Evolutionary conservation across 2,888 invertebrate species (phyloP).

Genomic region (Pherbina coryleti): DNA sequence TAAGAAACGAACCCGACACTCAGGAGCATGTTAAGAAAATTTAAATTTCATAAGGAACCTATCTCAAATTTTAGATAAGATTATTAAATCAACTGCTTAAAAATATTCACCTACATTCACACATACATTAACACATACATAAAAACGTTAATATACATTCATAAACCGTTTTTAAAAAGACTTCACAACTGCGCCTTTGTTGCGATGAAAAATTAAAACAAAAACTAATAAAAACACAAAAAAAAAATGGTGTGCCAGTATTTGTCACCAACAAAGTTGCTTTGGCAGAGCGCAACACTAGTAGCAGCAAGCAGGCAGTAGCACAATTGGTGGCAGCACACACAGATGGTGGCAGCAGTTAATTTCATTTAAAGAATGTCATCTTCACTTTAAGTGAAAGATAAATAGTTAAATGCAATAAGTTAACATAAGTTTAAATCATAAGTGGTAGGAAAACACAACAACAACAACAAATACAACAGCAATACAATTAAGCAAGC

Average conservation of each 20-base stretch:
- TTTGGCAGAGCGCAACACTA: constrained; percentile 17
- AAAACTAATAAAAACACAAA: constrained; percentile 62
- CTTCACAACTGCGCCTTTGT: neutral
- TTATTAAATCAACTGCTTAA: neutral
- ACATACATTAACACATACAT: neutral
- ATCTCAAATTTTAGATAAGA: neutral
- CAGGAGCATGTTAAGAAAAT: constrained; percentile 31
- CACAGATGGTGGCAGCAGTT: constrained; percentile 48
- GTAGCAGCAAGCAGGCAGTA: no score
- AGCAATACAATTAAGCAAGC: no score
- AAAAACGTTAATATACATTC: neutral
- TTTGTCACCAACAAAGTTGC: constrained; percentile 37
- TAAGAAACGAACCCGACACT: no score
- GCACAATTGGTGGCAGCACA: constrained; percentile 34
- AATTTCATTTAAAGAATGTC: constrained; percentile 68
- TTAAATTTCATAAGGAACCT: no score
- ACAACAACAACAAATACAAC: constrained; percentile 25
- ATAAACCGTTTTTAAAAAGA: constrained; percentile 2
- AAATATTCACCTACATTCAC: neutral
- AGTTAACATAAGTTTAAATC: constrained; percentile 44
- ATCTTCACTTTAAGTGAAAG: constrained; percentile 68
- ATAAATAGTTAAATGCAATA: constrained; percentile 58
- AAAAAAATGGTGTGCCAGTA: constrained; percentile 40
- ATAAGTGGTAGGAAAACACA: constrained; percentile 40
- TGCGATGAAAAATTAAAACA: constrained; percentile 45